A percentile compares a stretch with the other conserved stretches of the same genome.
Conservation (phyloP, 2,113 vertebrate species). For the Oreotrochilus melanogaster region DNA sequence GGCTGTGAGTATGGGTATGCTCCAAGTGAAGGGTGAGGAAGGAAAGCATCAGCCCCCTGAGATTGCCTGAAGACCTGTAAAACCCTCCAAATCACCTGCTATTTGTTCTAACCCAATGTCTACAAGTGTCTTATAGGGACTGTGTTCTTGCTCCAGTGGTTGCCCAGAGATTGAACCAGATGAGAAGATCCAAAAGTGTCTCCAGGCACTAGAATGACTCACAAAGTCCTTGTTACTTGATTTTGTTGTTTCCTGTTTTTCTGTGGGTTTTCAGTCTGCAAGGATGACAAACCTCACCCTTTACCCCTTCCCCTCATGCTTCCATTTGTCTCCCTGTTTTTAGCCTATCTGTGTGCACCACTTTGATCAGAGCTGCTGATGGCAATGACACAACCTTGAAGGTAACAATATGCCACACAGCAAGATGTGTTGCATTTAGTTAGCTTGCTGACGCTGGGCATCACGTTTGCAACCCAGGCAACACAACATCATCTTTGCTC, state of each 20-base stretch:
- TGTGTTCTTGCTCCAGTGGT: background rate
- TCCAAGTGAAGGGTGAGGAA: background rate
- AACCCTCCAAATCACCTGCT: background rate
- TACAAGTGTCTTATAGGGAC: background rate
- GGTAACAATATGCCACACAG: background rate
- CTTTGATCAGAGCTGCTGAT: background rate
- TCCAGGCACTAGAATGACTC: background rate
- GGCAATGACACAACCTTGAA: background rate
- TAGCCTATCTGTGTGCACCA: background rate
- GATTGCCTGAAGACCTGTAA: background rate
- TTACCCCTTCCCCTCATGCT: background rate
- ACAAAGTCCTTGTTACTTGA: background rate
- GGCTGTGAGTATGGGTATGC: background rate
- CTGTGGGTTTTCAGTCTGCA: background rate
- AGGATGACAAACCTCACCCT: background rate
- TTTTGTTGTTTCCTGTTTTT: background rate
- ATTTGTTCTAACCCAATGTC: background rate
- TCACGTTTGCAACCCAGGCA: rapidly evolving
- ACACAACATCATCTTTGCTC: background rate
- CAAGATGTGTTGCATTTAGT: background rate
- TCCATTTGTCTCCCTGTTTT: slow-evolving; percentile 27
- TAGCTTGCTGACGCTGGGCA: background rate
- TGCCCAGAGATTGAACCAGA: background rate
- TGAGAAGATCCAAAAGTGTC: background rate
- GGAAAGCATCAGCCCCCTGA: background rate